Conservation (phyloP, 1,140 invertebrate species). For the Lanistes nyassanus region DNA sequence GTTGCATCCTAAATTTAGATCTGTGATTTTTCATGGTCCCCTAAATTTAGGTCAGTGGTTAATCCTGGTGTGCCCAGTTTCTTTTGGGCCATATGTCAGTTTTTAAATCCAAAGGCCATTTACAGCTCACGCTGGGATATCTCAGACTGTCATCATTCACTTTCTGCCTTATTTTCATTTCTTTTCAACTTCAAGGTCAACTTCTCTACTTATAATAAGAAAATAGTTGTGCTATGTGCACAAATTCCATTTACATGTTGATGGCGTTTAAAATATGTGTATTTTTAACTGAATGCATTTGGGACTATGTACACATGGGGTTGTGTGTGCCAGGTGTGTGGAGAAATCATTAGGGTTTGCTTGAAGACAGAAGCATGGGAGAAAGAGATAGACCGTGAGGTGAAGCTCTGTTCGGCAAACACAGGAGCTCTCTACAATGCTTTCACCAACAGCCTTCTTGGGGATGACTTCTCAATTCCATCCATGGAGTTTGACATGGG, state of each 20-base stretch:
- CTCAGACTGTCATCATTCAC: too few species aligned
- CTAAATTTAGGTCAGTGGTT: too few species aligned
- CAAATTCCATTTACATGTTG: neutral
- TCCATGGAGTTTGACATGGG: constrained; percentile 59
- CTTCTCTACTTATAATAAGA: neutral
- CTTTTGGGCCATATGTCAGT: too few species aligned
- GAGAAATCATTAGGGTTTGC: constrained; percentile 76
- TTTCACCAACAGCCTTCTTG: constrained; percentile 62
- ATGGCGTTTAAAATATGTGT: neutral
- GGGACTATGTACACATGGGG: neutral
- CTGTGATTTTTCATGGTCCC: too few species aligned
- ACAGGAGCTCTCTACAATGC: constrained; percentile 76
- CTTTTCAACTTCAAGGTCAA: neutral
- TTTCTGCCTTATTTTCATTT: constrained; percentile 23
- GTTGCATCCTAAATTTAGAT: too few species aligned
- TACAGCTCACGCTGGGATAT: too few species aligned
- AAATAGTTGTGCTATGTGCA: neutral
- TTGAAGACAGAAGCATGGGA: constrained; percentile 89
- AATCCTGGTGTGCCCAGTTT: too few species aligned
- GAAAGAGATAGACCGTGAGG: constrained; percentile 81
- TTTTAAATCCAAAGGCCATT: too few species aligned
- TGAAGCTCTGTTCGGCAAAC: constrained; percentile 84
- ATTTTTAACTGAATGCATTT: too few species aligned
- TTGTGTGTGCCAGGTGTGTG: constrained; percentile 72
- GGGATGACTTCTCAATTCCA: constrained; percentile 59